Evolutionary conservation across 2,113 vertebrate species (phyloP).

Genomic region (Grammomys surdaster): DNA sequence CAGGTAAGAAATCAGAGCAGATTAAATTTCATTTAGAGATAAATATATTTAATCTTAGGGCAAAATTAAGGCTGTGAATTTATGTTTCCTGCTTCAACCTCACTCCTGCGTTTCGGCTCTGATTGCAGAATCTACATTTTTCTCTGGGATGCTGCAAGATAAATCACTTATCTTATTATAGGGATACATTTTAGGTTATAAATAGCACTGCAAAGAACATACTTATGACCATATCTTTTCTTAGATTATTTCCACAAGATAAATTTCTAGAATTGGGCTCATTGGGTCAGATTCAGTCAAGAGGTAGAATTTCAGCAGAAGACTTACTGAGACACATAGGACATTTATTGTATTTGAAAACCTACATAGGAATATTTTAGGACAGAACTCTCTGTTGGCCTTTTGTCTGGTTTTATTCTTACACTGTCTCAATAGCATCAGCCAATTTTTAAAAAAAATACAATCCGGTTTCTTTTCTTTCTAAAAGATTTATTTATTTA

Average conservation of each 20-base stretch:
- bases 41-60: slow-evolving; percentile 64
- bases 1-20: slow-evolving; percentile 39
- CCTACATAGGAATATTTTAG: background rate
- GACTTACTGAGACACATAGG: background rate
- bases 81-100: slow-evolving; percentile 48
- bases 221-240: slow-evolving; percentile 55
- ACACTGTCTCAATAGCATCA: background rate
- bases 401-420: background rate
- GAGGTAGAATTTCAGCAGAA: slow-evolving; percentile 13
- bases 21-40: slow-evolving; percentile 65
- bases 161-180: slow-evolving; percentile 65
- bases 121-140: slow-evolving; percentile 72
- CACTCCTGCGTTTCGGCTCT: slow-evolving; percentile 62
- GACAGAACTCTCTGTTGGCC: background rate
- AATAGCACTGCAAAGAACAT: slow-evolving; percentile 65
- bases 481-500: no score
- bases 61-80: slow-evolving; percentile 70
- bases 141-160: slow-evolving; percentile 51
- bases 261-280: slow-evolving; percentile 62
- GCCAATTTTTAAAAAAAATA: background rate
- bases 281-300: slow-evolving; percentile 48
- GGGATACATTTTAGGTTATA: slow-evolving; percentile 61
- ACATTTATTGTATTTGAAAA: slow-evolving; percentile 49
- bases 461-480: no score
- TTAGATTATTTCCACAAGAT: slow-evolving; percentile 65